Evolutionary conservation across 2,797 vertebrate genomes (phyloP).

Genomic region (Gallinago solitaria): DNA sequence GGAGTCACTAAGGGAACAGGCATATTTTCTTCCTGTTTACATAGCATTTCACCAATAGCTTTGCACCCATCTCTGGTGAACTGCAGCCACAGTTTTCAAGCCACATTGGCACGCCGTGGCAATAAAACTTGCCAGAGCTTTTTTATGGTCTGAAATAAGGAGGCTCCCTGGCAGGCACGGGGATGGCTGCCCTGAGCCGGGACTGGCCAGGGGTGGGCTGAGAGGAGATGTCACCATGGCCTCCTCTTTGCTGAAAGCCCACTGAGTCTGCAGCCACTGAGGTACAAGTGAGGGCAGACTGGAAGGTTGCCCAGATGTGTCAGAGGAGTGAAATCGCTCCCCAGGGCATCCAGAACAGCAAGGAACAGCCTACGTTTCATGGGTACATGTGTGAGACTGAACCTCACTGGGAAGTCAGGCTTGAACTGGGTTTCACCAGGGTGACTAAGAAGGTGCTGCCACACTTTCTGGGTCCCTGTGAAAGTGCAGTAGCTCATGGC

Average conservation of each 20-base stretch:
- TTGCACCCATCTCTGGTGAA: not conserved
- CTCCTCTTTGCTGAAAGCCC: not conserved
- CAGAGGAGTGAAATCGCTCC: not conserved
- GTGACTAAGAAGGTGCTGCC: not conserved
- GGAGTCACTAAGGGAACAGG: constrained; percentile 42
- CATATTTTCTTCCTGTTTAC: constrained; percentile 44
- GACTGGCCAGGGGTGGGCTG: not conserved
- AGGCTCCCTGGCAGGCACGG: not conserved
- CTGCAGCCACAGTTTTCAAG: not conserved
- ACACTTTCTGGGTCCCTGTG: not conserved
- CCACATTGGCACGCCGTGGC: not conserved
- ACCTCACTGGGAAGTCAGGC: not conserved
- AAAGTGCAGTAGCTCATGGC: not conserved
- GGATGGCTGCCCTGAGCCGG: accelerated
- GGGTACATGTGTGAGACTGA: accelerated
- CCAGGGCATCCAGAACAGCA: not conserved
- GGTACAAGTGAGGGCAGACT: not conserved
- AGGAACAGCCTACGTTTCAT: not conserved
- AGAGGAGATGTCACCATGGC: not conserved
- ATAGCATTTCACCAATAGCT: not conserved
- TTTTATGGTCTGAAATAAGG: not conserved
- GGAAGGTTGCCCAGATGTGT: not conserved
- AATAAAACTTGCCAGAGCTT: not conserved
- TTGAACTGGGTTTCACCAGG: not conserved
- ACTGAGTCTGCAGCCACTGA: not conserved